Evolutionary conservation across 2,113 vertebrate genomes (phyloP).

Genomic region (Reinhardtius hippoglossoides): DNA sequence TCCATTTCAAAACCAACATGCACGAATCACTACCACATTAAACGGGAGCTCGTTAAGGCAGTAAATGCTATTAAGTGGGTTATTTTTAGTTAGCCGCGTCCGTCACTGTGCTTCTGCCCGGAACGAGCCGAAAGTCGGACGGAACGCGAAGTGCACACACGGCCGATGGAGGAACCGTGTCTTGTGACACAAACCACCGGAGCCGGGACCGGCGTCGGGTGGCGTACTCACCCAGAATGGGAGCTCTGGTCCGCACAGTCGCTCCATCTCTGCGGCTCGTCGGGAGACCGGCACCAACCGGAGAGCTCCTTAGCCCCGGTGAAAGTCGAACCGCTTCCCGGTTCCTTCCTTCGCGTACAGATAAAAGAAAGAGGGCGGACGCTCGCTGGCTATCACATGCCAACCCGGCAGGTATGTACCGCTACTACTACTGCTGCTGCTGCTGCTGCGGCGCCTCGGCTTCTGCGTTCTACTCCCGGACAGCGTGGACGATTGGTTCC

Average conservation of each 20-base stretch:
- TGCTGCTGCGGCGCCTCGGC: neutral
- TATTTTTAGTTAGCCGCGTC: slow-evolving; percentile 41
- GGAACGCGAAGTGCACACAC: slow-evolving; percentile 2
- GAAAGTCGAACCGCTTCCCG: slow-evolving; percentile 32
- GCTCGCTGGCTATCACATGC: slow-evolving; percentile 50
- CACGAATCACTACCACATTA: neutral
- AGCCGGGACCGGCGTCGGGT: neutral
- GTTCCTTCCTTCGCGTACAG: neutral
- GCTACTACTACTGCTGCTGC: neutral
- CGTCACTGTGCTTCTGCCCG: slow-evolving; percentile 3
- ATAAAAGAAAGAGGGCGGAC: neutral
- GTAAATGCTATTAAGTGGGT: slow-evolving; percentile 48
- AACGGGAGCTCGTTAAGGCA: slow-evolving; percentile 48
- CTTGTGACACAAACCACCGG: slow-evolving; percentile 26
- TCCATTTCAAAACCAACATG: neutral
- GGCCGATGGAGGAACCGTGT: neutral
- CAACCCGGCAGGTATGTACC: slow-evolving; percentile 24
- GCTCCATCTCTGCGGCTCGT: slow-evolving; percentile 74
- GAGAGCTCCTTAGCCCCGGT: slow-evolving; percentile 42
- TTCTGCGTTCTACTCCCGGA: neutral
- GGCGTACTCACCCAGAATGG: slow-evolving; percentile 82
- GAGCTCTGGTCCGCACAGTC: slow-evolving; percentile 76
- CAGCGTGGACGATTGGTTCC: slow-evolving; percentile 17
- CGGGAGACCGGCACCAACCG: slow-evolving; percentile 37
- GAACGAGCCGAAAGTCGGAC: slow-evolving; percentile 19